These are phyloP conservation scores for Acridotheres tristis DNA, from an alignment of 2,797 vertebrate species.

Conservation along the genomic window DNA sequence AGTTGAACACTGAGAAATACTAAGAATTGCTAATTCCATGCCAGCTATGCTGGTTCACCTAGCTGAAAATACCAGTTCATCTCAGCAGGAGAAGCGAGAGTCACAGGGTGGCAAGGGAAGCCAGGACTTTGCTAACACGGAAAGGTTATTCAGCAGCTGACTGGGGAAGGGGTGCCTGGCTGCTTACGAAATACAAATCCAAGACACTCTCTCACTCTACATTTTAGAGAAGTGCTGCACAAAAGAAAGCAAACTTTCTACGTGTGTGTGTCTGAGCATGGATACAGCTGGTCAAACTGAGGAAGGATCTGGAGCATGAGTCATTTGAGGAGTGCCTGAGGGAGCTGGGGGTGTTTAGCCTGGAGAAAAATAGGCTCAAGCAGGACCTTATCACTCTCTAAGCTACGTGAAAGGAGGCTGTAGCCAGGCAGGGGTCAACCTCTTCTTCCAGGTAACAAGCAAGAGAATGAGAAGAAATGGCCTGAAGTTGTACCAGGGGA, in stretches of 20 bases:
- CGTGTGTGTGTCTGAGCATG: accelerated
- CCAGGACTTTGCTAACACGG: background rate
- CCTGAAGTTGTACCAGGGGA: background rate
- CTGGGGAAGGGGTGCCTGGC: background rate
- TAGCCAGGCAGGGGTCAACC: background rate
- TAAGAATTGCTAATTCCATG: background rate
- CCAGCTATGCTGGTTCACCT: background rate
- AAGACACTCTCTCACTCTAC: background rate
- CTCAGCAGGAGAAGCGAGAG: background rate
- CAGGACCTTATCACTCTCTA: background rate
- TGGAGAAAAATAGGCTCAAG: background rate
- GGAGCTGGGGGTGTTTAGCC: background rate
- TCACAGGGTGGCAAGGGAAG: accelerated
- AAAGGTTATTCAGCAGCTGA: background rate
- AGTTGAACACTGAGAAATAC: background rate
- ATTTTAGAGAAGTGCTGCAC: background rate
- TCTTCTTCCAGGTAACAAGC: background rate
- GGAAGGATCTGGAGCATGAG: background rate
- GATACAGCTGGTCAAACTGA: background rate
- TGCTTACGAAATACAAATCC: background rate
- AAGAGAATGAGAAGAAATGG: background rate
- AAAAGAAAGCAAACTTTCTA: background rate
- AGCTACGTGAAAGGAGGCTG: accelerated
- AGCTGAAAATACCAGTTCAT: background rate
- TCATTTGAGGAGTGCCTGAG: background rate